Base-by-base conservation (phyloP, 1,140 invertebrate genomes). In the Vollenhovia emeryi region DNA sequence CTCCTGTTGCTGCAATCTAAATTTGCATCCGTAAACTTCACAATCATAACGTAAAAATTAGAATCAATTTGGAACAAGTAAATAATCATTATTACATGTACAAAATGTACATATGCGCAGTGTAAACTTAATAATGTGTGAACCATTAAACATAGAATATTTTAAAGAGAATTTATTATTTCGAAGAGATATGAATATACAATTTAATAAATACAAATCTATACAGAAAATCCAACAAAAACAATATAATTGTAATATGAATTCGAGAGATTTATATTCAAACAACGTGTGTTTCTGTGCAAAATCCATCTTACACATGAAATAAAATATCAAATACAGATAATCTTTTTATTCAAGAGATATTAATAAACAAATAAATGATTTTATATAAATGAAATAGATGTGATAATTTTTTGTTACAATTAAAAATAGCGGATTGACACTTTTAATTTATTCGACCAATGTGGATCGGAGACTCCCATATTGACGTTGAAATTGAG, bases 401-500 rank as follows among this genome's bases (percentile, higher is more conserved):
- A n/a, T n/a, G n/a, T 2, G 11, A 36, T 40, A n/a, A 27, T 18
- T 50, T 50, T 48, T 50, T 30, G 0, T 11, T 18, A 18, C 40
- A 30, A 60, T 43, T 21, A 60, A 33, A 62, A 43, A 45, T 55
- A 76, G 30, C n/a, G 15, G 18, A 30, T 5, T 62, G 1, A 18
- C 6, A 9, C 21, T 27, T 30, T 11, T 60, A 62, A 9, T 62
- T 62, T 57, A 57, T 74, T 40, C 33, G 0, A 18, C 0, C 6
- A 0, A 0, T 48, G 11, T 15, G 3, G 48, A 48, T 55, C 1
- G 18, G 5, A 21, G 18, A 30, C 24, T 76, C 66, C 33, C 52
- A 40, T 15, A 52, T 8, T 74, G 52, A 78, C 50, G 36, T 85
- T 33, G 69, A 48, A 84, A 86, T 83, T 78, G 79, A 86, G 45